Conservation (phyloP, 2,888 invertebrate genomes). For the Acronicta aceris region DNA sequence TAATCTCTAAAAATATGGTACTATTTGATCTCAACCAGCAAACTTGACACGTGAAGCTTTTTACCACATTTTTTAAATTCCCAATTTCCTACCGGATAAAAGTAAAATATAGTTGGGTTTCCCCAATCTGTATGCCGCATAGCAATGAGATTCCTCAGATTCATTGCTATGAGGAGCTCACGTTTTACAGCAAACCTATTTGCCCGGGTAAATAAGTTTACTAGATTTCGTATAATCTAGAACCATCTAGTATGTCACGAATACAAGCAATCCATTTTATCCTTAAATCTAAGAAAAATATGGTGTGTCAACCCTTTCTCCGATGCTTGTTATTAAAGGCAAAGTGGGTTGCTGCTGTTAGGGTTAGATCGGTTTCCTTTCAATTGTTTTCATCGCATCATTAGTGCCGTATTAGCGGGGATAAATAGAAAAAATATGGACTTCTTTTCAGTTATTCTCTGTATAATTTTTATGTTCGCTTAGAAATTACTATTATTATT, state of each 20-base stretch:
- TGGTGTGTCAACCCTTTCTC: constrained; percentile 19
- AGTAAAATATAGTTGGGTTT: constrained; percentile 54
- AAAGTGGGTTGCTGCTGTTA: neutral
- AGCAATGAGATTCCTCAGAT: constrained; percentile 50
- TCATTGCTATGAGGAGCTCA: constrained; percentile 45
- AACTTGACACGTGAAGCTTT: neutral
- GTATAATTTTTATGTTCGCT: neutral
- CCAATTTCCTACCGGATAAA: constrained; percentile 42
- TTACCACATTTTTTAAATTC: constrained; percentile 33
- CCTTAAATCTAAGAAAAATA: constrained; percentile 28
- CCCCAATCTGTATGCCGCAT: constrained; percentile 51
- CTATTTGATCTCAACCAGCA: neutral
- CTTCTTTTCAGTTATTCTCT: neutral
- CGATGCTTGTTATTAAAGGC: neutral
- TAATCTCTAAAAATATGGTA: neutral
- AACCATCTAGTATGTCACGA: constrained; percentile 12
- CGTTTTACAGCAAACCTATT: constrained; percentile 45
- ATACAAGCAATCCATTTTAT: constrained; percentile 27
- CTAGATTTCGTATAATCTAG: constrained; percentile 27
- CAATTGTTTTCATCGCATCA: neutral
- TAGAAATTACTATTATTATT: neutral
- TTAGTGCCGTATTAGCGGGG: neutral
- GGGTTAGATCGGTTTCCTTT: constrained; percentile 1
- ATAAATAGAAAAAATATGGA: neutral
- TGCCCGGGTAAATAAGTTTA: constrained; percentile 48